Evolutionary conservation across 2,113 vertebrate species (phyloP), one percentile per base, ranked within the genome.

Genomic region (Nycticebus coucang): DNA sequence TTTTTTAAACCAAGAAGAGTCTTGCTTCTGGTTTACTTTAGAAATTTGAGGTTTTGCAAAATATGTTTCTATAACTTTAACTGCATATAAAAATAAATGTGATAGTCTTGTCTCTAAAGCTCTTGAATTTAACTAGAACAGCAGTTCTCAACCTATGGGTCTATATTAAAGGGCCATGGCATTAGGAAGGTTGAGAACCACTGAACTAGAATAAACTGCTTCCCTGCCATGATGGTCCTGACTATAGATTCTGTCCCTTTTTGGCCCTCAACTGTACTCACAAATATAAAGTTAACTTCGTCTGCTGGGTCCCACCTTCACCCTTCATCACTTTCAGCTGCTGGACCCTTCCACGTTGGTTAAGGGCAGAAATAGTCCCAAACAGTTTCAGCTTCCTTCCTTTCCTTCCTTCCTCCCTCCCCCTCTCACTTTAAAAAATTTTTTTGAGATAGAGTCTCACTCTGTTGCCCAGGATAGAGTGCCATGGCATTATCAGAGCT

Each of bases 1-100:
- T 91, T 60, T 26, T 75, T 53, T 37, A 45, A 78, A 80, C 28
- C 28, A 94, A 84, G 7, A 55, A 89, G 2, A 8, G 55, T 71
- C 55, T 84, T 94, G n/a, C 12, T 94, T 91, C 53, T 72, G 45
- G 28, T 83, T 93, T 94, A 89, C 15, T 55, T 95, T 19, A 93
- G 83, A 69, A 95, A 92, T 62, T 12, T 45, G 64, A 86, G 35
- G 72, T 82, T 91, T 72, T 35, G 85, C 35, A 89, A 87, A 90
- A 22, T 13, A 59, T 11, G 41, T 55, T 77, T 69, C 94, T 62
- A 80, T 62, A 37, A 92, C 45, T 89, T 89, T 22, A 89, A 66
- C 15, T 8, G 19, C 45, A 71, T 28, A 81, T 72, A 72, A 96
- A 94, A 89, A 81, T 69, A 84, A 86, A 91, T 9, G 45, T 53